phyloP scores from a whole-genome alignment of 2,888 invertebrate species.

The Euphydryas editha region DNA sequence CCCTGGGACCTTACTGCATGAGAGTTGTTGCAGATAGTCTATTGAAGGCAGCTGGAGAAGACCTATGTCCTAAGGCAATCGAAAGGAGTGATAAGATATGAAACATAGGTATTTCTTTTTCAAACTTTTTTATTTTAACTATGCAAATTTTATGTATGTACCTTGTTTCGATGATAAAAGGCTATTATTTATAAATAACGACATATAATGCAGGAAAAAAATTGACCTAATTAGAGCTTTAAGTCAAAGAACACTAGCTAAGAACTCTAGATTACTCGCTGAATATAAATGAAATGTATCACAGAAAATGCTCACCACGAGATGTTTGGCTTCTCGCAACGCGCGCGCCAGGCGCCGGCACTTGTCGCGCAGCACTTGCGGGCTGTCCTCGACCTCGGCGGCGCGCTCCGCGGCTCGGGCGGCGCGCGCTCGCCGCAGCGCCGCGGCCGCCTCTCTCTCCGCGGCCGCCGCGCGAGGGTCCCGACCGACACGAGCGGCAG shows the following conservation, averaged over 20 bases:
- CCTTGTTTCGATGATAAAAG: too few species aligned
- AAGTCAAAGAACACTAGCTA: too few species aligned
- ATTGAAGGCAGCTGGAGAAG: too few species aligned
- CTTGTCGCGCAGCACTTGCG: slow-evolving; percentile 89
- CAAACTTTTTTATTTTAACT: too few species aligned
- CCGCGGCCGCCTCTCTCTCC: slow-evolving; percentile 89
- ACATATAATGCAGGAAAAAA: too few species aligned
- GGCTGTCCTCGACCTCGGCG: slow-evolving; percentile 94
- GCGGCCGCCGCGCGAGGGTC: slow-evolving; percentile 82
- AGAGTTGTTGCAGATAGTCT: too few species aligned
- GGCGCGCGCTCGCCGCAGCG: slow-evolving; percentile 86
- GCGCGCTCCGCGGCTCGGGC: slow-evolving; percentile 90
- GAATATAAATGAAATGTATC: neutral
- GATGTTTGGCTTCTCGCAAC: slow-evolving; percentile 90
- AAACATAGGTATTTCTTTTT: too few species aligned
- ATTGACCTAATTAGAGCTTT: neutral
- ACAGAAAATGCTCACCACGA: slow-evolving; percentile 83
- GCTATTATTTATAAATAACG: too few species aligned
- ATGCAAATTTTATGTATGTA: too few species aligned
- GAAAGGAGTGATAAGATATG: too few species aligned
- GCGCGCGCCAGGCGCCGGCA: slow-evolving; percentile 92
- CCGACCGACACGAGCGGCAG: slow-evolving; percentile 73
- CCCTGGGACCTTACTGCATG: too few species aligned
- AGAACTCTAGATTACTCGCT: neutral
- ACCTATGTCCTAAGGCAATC: too few species aligned